These are phyloP conservation scores for Polylopha cassiicola DNA, from an alignment of 2,888 invertebrate genomes.

Conservation along the genomic window DNA sequence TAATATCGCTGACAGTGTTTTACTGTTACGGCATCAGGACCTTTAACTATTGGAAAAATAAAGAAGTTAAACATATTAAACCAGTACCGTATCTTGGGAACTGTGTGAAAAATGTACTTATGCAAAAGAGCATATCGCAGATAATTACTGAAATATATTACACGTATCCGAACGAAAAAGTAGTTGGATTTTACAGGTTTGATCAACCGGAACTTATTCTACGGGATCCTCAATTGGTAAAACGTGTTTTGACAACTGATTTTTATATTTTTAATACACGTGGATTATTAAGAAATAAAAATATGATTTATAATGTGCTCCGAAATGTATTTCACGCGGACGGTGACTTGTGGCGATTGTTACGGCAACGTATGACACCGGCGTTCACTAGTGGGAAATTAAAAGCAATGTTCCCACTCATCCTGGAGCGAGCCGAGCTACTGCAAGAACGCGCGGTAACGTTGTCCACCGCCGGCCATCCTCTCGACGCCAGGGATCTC, in stretches of 20 bases:
- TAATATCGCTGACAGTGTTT: constrained; percentile 28
- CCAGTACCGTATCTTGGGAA: constrained; percentile 41
- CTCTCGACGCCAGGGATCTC: constrained; percentile 48
- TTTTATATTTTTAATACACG: constrained; percentile 43
- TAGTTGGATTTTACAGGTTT: constrained; percentile 46
- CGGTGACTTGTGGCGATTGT: constrained; percentile 52
- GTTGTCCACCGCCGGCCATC: constrained; percentile 30
- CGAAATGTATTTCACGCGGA: constrained; percentile 53
- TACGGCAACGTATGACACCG: constrained; percentile 55
- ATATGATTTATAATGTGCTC: constrained; percentile 45
- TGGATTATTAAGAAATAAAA: constrained; percentile 37
- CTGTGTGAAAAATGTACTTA: constrained; percentile 31
- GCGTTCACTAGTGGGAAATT: constrained; percentile 56
- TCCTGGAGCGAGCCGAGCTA: constrained; percentile 47
- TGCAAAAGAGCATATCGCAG: constrained; percentile 38
- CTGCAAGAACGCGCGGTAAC: constrained; percentile 38
- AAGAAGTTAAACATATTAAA: constrained; percentile 45
- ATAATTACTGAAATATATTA: constrained; percentile 39
- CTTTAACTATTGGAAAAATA: constrained; percentile 42
- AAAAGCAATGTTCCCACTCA: constrained; percentile 55
- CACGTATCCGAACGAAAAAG: constrained; percentile 46
- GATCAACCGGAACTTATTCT: constrained; percentile 40
- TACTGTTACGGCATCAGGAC: constrained; percentile 45
- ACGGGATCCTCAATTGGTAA: constrained; percentile 45
- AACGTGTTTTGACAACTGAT: constrained; percentile 40